Percentiles rank a stretch among this genome's conserved stretches.
phyloP scores from a whole-genome alignment of 2,113 vertebrate species.

The Eudorcas thomsonii region DNA sequence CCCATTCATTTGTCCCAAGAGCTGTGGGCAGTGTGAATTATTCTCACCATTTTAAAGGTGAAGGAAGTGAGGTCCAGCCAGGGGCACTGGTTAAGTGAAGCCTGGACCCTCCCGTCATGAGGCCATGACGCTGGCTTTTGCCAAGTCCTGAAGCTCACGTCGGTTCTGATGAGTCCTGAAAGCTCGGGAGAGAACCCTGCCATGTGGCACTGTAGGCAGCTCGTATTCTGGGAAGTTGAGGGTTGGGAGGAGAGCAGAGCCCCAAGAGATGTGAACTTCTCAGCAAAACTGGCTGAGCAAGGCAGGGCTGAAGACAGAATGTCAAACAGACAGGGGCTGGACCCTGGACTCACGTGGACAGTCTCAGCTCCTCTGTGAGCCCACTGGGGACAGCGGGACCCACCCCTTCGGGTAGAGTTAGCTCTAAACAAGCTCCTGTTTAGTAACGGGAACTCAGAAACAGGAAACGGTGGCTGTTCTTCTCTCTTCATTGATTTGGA shows the following conservation, averaged over 20 bases:
- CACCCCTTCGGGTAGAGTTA: rapidly evolving
- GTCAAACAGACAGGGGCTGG: rapidly evolving
- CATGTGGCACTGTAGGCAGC: background rate
- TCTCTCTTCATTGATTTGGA: background rate
- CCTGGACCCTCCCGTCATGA: rapidly evolving
- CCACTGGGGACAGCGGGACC: background rate
- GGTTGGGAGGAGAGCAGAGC: background rate
- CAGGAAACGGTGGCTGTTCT: background rate
- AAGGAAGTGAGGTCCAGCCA: background rate
- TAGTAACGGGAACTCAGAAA: too few species aligned
- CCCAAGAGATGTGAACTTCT: background rate
- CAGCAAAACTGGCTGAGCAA: rapidly evolving
- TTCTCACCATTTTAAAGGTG: background rate
- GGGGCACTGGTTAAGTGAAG: background rate
- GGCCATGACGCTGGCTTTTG: rapidly evolving
- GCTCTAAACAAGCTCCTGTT: background rate
- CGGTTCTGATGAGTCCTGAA: rapidly evolving
- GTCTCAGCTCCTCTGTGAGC: rapidly evolving
- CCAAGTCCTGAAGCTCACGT: background rate
- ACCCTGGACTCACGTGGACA: too few species aligned
- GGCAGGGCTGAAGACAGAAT: background rate
- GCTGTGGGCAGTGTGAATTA: background rate
- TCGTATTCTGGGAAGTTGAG: rapidly evolving
- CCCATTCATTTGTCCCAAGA: background rate
- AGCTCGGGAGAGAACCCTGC: rapidly evolving